Percentiles rank a stretch among this genome's conserved stretches.
phyloP scores from a whole-genome alignment of 2,888 invertebrate species.

The Synergus itoensis region DNA sequence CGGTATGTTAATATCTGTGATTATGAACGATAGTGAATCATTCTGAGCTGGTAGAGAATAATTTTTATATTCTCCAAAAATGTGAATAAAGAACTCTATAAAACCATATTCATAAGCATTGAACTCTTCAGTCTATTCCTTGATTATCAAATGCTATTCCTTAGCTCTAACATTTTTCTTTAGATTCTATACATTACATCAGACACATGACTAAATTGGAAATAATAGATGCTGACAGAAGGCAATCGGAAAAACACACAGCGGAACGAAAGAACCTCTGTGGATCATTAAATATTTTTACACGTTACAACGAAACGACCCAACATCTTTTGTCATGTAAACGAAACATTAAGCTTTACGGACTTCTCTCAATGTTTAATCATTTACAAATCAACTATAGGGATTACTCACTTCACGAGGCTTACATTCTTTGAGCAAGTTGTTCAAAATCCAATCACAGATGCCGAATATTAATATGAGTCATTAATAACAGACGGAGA shows the following conservation, averaged over 20 bases:
- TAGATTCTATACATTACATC: neutral
- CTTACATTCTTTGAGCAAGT: too few species aligned
- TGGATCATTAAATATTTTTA: conserved; percentile 13
- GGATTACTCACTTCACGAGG: neutral
- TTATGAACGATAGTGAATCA: neutral
- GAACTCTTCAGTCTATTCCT: neutral
- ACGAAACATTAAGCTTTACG: conserved; percentile 11
- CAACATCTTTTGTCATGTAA: conserved; percentile 31
- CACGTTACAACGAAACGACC: neutral
- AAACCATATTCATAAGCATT: too few species aligned
- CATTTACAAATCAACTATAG: conserved; percentile 1
- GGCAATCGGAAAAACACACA: conserved; percentile 7
- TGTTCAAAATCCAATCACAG: too few species aligned
- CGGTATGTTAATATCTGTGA: neutral
- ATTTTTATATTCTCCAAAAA: too few species aligned
- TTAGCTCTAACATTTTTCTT: neutral
- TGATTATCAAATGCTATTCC: conserved; percentile 9
- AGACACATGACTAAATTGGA: conserved; percentile 10
- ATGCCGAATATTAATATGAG: too few species aligned
- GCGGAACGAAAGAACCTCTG: conserved; percentile 5
- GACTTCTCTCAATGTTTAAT: neutral
- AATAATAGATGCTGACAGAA: conserved; percentile 22
- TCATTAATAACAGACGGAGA: too few species aligned
- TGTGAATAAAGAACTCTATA: too few species aligned
- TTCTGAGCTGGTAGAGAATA: neutral